Conservation (phyloP, 2,113 vertebrate genomes). For the Heterotis niloticus region DNA sequence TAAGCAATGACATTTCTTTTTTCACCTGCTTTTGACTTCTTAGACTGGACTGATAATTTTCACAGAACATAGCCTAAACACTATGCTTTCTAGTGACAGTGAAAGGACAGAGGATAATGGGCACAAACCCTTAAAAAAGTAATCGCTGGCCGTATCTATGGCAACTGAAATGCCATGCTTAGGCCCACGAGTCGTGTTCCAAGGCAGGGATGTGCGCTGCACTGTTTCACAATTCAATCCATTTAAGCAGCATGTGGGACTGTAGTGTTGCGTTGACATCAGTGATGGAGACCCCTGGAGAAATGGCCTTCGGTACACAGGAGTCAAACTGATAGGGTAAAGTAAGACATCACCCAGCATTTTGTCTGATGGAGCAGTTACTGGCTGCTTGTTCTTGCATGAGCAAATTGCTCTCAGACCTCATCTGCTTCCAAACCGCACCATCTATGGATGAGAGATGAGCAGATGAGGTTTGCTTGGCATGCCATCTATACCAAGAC, state of each 20-base stretch:
- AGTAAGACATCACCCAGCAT: background rate
- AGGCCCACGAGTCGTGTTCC: constrained; percentile 11
- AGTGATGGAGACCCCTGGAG: background rate
- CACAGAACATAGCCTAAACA: no score
- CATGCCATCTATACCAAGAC: no score
- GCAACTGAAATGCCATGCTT: constrained; percentile 48
- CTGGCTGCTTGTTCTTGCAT: background rate
- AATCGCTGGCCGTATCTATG: constrained; percentile 35
- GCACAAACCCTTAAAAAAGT: constrained; percentile 7
- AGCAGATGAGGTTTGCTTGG: no score
- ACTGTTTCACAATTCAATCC: background rate
- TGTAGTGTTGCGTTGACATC: background rate
- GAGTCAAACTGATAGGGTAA: background rate
- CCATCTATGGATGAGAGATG: no score
- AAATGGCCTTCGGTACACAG: background rate
- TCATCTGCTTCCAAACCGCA: no score
- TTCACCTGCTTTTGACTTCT: no score
- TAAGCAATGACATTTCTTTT: no score
- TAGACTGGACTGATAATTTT: no score
- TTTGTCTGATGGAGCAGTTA: background rate
- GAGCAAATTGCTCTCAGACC: background rate
- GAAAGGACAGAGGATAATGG: background rate
- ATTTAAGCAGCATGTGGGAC: no score
- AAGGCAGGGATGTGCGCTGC: constrained; percentile 1
- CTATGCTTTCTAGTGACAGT: background rate